Evolutionary conservation across 2,888 invertebrate genomes (phyloP).

Genomic region (Glaucopsyche alexis): DNA sequence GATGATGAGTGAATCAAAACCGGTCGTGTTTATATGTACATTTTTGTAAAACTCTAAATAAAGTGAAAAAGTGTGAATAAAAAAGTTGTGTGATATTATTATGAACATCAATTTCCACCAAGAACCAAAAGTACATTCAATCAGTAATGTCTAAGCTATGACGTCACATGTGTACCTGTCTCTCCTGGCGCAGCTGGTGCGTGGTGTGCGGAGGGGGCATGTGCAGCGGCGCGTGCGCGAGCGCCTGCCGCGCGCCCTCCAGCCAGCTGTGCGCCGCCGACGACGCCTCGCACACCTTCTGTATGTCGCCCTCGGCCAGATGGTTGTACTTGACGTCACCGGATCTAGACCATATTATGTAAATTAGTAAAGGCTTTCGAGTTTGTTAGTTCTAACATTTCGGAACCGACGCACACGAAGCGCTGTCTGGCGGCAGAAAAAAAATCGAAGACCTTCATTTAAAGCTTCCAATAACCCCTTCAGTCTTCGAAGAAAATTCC

Average conservation of each 20-base stretch:
- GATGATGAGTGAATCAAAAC: too few species aligned
- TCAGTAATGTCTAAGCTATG: too few species aligned
- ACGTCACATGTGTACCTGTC: constrained; percentile 75
- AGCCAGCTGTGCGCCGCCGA: constrained; percentile 84
- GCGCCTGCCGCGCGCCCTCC: constrained; percentile 85
- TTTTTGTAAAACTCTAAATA: too few species aligned
- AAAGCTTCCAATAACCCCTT: too few species aligned
- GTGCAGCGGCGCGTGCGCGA: constrained; percentile 83
- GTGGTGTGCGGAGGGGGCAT: constrained; percentile 88
- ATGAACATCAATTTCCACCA: too few species aligned
- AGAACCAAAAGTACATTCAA: too few species aligned
- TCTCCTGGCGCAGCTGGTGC: constrained; percentile 88
- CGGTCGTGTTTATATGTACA: too few species aligned
- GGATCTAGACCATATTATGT: constrained; percentile 53
- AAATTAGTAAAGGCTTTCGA: neutral
- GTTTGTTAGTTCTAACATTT: neutral
- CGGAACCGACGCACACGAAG: neutral
- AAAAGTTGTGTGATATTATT: too few species aligned
- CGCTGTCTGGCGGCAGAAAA: too few species aligned
- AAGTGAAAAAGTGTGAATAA: too few species aligned
- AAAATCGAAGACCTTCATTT: too few species aligned
- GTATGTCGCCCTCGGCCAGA: constrained; percentile 89
- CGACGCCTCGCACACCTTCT: constrained; percentile 86
- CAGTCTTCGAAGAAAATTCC: too few species aligned
- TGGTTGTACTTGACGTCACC: constrained; percentile 89